These are phyloP conservation scores for Peromyscus aztecus DNA, from an alignment of 2,797 vertebrate genomes.

Conservation along the genomic window DNA sequence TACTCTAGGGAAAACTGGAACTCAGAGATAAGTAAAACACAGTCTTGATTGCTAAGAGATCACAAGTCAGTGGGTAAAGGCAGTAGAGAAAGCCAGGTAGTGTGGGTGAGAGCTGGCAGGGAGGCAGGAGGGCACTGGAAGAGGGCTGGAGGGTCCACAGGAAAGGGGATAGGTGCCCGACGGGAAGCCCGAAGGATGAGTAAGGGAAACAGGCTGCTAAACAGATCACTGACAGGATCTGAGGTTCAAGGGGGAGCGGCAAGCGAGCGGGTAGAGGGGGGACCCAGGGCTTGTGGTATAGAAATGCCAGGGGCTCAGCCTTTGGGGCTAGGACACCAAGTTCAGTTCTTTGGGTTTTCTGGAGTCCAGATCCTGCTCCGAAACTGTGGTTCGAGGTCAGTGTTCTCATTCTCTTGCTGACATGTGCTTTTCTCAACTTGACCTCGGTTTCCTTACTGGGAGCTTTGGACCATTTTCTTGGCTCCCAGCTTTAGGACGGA, in stretches of 20 bases:
- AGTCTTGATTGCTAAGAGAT: constrained; percentile 13
- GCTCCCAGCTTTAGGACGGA: not conserved
- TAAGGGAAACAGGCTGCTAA: not conserved
- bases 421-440: not conserved
- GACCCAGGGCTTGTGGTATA: not conserved
- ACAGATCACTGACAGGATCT: not conserved
- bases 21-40: constrained; percentile 41
- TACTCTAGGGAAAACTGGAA: constrained; percentile 63
- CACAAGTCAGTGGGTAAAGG: constrained; percentile 21
- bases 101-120: not conserved
- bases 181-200: not conserved
- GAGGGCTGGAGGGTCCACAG: not conserved
- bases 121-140: not conserved
- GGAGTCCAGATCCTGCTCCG: not conserved
- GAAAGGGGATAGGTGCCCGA: not conserved
- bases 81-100: not conserved
- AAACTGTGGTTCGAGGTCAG: not conserved
- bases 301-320: not conserved
- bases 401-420: constrained; percentile 4
- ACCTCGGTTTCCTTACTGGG: constrained; percentile 41
- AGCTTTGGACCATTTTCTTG: not conserved
- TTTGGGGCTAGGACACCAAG: not conserved
- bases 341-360: not conserved
- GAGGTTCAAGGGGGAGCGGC: too few relatives aligned
- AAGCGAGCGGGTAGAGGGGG: not conserved